A percentile compares a stretch with the other conserved stretches of the same genome.
Evolutionary conservation across 2,888 invertebrate species (phyloP).

Genomic region (Perizoma affinitatum): DNA sequence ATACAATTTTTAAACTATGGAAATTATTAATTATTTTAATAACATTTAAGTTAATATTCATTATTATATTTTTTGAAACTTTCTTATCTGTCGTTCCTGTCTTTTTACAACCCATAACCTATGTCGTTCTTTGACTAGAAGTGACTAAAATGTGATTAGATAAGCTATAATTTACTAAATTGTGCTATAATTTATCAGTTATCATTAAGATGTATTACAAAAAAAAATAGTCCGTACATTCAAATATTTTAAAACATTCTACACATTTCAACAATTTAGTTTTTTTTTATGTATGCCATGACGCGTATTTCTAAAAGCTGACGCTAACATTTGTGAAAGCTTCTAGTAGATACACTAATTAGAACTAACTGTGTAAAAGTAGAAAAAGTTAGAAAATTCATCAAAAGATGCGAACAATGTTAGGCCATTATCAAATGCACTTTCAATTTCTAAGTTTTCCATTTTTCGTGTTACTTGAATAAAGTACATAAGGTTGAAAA

Average conservation of each 20-base stretch:
- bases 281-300: background rate
- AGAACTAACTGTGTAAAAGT: slow-evolving; percentile 65
- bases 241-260: too few relatives aligned
- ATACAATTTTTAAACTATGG: slow-evolving; percentile 37
- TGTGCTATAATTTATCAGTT: too few relatives aligned
- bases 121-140: slow-evolving; percentile 72
- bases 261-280: too few relatives aligned
- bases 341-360: slow-evolving; percentile 7
- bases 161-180: background rate
- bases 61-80: background rate
- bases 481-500: background rate
- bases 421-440: slow-evolving; percentile 26
- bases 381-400: slow-evolving; percentile 53
- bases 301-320: slow-evolving; percentile 8
- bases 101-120: slow-evolving; percentile 67
- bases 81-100: slow-evolving; percentile 35
- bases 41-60: background rate
- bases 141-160: slow-evolving; percentile 46
- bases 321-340: slow-evolving; percentile 12
- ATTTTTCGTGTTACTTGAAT: background rate
- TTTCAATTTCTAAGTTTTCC: slow-evolving; percentile 9
- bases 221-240: too few relatives aligned
- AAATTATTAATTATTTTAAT: slow-evolving; percentile 29
- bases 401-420: slow-evolving; percentile 18
- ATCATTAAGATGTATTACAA: too few relatives aligned